Conservation (phyloP, 1,140 invertebrate genomes). For the Rhynchophorus ferrugineus region DNA sequence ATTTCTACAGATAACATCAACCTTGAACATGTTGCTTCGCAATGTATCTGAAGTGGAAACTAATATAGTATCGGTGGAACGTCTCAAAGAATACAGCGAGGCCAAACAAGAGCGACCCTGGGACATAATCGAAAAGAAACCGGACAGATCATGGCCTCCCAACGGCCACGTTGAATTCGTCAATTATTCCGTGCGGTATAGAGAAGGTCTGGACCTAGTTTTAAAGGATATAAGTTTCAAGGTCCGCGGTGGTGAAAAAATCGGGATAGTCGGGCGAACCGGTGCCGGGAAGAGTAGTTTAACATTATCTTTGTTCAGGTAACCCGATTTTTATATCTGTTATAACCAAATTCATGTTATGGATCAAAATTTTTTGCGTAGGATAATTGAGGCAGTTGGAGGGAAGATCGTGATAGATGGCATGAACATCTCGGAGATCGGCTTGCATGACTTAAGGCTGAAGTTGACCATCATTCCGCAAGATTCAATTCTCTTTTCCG, state of each 20-base stretch:
- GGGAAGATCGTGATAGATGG: constrained; percentile 86
- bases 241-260: constrained; percentile 67
- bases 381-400: constrained; percentile 79
- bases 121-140: constrained; percentile 51
- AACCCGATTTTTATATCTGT: too few relatives aligned
- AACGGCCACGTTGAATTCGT: constrained; percentile 65
- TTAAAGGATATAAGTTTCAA: constrained; percentile 62
- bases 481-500: constrained; percentile 83
- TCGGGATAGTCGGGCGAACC: constrained; percentile 75
- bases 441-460: constrained; percentile 79
- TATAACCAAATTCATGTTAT: neutral
- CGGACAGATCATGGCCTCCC: constrained; percentile 61
- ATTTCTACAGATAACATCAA: constrained; percentile 71
- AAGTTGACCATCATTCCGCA: constrained; percentile 87
- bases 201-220: constrained; percentile 72
- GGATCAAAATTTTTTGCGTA: constrained; percentile 32
- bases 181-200: constrained; percentile 66
- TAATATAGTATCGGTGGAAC: constrained; percentile 94
- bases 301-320: constrained; percentile 66
- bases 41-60: constrained; percentile 96
- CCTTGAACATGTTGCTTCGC: constrained; percentile 89
- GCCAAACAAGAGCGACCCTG: constrained; percentile 65
- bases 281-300: constrained; percentile 81
- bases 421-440: constrained; percentile 75
- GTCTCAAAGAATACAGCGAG: constrained; percentile 92